Conservation (phyloP, 2,797 vertebrate species). For the Typhlichthys subterraneus region DNA sequence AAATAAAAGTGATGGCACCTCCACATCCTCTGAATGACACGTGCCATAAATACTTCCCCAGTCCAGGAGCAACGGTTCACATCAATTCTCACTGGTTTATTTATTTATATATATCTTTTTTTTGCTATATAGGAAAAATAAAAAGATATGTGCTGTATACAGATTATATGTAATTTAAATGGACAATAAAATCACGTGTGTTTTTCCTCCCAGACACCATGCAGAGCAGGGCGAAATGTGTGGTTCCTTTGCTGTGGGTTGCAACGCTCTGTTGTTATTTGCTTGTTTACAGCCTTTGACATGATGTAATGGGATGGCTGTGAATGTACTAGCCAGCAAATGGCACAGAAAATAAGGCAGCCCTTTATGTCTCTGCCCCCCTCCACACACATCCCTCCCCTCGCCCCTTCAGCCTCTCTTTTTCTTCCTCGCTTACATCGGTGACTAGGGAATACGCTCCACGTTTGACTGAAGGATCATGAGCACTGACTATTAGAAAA, state of each 20-base stretch:
- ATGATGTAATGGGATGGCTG: constrained; percentile 81
- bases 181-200: constrained; percentile 75
- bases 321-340: constrained; percentile 78
- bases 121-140: neutral
- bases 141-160: constrained; percentile 13
- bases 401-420: neutral
- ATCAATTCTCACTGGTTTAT: constrained; percentile 64
- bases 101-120: constrained; percentile 8
- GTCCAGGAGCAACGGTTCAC: constrained; percentile 60
- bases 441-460: constrained; percentile 79
- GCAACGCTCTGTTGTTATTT: constrained; percentile 80
- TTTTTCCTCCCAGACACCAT: constrained; percentile 11
- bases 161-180: constrained; percentile 62
- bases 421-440: neutral
- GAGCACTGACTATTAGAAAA: constrained; percentile 93
- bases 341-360: constrained; percentile 79
- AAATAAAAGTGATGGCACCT: constrained; percentile 80
- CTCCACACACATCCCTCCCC: neutral
- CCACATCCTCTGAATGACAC: constrained; percentile 76
- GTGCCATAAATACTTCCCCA: constrained; percentile 78
- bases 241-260: constrained; percentile 46
- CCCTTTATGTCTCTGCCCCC: constrained; percentile 71
- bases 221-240: constrained; percentile 29
- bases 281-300: constrained; percentile 83
- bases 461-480: constrained; percentile 87